Evolutionary conservation across 2,113 vertebrate species (phyloP), one percentile per base, ranked within the genome.

Genomic region (Echinops telfairi): DNA sequence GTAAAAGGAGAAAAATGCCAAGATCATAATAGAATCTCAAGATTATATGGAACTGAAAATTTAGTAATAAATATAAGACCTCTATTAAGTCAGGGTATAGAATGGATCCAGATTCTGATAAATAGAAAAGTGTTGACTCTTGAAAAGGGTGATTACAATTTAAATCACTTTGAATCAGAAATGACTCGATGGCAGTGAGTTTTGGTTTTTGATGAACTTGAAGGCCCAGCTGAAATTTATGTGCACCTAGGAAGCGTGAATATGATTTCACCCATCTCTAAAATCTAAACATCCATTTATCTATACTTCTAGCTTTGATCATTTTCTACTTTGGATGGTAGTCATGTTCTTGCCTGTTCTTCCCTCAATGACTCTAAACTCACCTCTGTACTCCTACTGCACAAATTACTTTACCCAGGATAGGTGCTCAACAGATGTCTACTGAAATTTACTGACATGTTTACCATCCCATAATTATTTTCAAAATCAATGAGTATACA

Each of bases 61-160:
- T 38, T 14, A 76, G 75, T 27, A 15, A 73, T 92, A 82, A 88
- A 60, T 77, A 73, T 17, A 93, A 76, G 4, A 82, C 3, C 57
- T 64, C 47, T 53, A 53, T 92, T 76, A 53, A 68, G 17, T 78
- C 87, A n/a, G 60, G 82, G 0, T 77, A 75, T 92, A 78, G 80
- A 89, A 90, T 93, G 43, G 25, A 76, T 58, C 47, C 58, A 71
- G 43, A 82, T 8, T 83, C 25, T 88, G 23, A 89, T 19, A 14
- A n/a, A 14, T 84, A 83, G 86, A 77, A 19, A 83, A 71, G 38
- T 83, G 5, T 93, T 80, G 47, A 53, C 73, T 86, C 86, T 83
- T 88, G 47, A 84, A 94, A 95, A 88, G 20, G 43, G 36, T 79
- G 12, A 76, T 75, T 43, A 66, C 47, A 70, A 78, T 93, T 80